Evolutionary conservation across 2,888 invertebrate genomes (phyloP).

Genomic region (Plagiodera versicolora): DNA sequence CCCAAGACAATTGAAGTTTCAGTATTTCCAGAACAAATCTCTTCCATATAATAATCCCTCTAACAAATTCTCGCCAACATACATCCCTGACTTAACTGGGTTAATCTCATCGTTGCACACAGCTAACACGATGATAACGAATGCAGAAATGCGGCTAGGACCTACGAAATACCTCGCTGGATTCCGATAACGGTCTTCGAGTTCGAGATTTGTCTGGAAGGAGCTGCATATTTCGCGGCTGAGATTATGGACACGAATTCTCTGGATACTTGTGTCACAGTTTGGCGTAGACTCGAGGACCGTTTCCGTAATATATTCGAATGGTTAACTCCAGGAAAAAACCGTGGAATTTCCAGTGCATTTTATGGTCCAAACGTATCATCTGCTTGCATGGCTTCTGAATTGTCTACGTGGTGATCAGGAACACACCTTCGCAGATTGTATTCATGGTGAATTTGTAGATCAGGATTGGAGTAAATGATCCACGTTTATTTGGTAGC

Average conservation of each 20-base stretch:
- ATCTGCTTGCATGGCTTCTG: too few relatives aligned
- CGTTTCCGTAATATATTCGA: neutral
- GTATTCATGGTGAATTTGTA: too few relatives aligned
- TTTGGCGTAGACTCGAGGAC: neutral
- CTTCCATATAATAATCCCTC: neutral
- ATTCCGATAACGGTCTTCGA: neutral
- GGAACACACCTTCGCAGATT: too few relatives aligned
- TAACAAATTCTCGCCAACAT: neutral
- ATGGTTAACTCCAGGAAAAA: too few relatives aligned
- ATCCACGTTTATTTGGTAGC: too few relatives aligned
- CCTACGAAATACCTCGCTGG: neutral
- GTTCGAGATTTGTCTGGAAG: neutral
- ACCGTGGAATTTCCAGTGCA: too few relatives aligned
- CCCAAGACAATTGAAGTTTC: neutral
- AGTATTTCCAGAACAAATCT: neutral
- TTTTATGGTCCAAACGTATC: too few relatives aligned
- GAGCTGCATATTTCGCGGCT: neutral
- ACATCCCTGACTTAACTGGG: neutral
- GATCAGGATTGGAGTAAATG: too few relatives aligned
- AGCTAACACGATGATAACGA: neutral
- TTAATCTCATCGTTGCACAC: slow-evolving; percentile 1
- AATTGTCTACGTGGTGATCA: too few relatives aligned
- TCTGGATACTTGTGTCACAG: neutral
- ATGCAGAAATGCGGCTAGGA: neutral
- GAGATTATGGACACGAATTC: neutral